Evolutionary conservation across 2,888 invertebrate genomes (phyloP).

Genomic region (Drosophila testacea): DNA sequence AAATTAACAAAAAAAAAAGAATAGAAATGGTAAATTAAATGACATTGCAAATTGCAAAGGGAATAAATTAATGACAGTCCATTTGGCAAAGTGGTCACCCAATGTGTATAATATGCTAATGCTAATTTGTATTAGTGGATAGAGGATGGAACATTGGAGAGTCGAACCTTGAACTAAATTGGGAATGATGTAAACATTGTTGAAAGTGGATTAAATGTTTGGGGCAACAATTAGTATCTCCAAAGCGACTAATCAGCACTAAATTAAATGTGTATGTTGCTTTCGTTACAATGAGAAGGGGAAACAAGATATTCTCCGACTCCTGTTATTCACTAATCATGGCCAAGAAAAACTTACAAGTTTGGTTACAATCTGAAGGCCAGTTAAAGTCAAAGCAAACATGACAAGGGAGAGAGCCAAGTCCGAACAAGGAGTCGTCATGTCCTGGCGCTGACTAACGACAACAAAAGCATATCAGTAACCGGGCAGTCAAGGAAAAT

Average conservation of each 20-base stretch:
- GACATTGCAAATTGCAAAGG: constrained; percentile 70
- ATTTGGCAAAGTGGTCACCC: constrained; percentile 59
- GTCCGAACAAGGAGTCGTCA: constrained; percentile 43
- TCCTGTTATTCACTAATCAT: constrained; percentile 24
- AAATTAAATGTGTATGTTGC: constrained; percentile 6
- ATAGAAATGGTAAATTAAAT: constrained; percentile 56
- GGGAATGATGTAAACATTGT: not conserved
- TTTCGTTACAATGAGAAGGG: not conserved
- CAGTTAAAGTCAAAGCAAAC: constrained; percentile 36
- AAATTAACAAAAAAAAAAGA: constrained; percentile 3
- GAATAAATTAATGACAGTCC: constrained; percentile 70
- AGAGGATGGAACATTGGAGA: constrained; percentile 10
- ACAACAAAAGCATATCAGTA: constrained; percentile 68
- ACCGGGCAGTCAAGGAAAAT: constrained; percentile 58
- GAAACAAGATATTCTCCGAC: not conserved
- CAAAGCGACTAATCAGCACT: constrained; percentile 44
- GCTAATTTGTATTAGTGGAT: constrained; percentile 42
- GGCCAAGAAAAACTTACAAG: constrained; percentile 30
- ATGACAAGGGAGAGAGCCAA: constrained; percentile 8
- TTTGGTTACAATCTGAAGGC: constrained; percentile 20
- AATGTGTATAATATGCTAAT: constrained; percentile 62
- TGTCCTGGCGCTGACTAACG: constrained; percentile 50
- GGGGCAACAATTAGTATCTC: constrained; percentile 37
- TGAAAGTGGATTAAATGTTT: constrained; percentile 21
- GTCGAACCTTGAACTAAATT: constrained; percentile 32